Conservation (phyloP, 92 coral and sea anemone species). For the Epizoanthus illoricatus region DNA sequence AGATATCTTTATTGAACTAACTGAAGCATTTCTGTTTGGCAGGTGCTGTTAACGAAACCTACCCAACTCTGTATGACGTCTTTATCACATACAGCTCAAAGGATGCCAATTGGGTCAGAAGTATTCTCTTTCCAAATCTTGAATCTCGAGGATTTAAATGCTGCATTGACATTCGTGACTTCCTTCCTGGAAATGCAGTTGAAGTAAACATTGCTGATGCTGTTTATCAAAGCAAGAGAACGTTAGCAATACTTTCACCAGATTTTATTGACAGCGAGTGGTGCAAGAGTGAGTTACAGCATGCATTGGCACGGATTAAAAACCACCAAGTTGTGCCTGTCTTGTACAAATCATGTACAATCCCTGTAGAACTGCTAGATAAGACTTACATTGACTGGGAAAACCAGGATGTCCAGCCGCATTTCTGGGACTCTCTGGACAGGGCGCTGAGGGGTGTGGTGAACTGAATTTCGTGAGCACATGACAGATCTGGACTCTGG, state of each 20-base stretch:
- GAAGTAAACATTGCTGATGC: constrained; percentile 75
- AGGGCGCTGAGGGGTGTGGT: constrained; percentile 28
- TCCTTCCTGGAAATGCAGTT: constrained; percentile 73
- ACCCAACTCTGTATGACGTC: constrained; percentile 63
- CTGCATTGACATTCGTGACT: constrained; percentile 78
- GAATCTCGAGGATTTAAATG: constrained; percentile 68
- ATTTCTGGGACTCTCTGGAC: constrained; percentile 64
- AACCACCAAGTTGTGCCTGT: constrained; percentile 64
- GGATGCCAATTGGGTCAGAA: constrained; percentile 71
- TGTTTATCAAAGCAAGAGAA: constrained; percentile 71
- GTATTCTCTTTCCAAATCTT: constrained; percentile 53
- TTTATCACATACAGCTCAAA: constrained; percentile 81
- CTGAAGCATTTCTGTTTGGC: background rate
- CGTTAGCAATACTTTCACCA: constrained; percentile 78
- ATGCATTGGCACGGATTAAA: constrained; percentile 61
- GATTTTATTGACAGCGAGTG: constrained; percentile 71
- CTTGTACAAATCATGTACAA: constrained; percentile 55
- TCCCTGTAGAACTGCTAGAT: constrained; percentile 49
- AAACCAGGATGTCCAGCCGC: constrained; percentile 55
- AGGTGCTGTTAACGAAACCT: background rate
- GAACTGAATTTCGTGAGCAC: too few species aligned
- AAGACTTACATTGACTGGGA: constrained; percentile 71
- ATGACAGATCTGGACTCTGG: too few species aligned
- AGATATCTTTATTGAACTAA: too few species aligned
- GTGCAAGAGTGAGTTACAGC: constrained; percentile 74